These are phyloP conservation scores for Strix uralensis DNA, from an alignment of 2,113 vertebrate species.

Conservation along the genomic window DNA sequence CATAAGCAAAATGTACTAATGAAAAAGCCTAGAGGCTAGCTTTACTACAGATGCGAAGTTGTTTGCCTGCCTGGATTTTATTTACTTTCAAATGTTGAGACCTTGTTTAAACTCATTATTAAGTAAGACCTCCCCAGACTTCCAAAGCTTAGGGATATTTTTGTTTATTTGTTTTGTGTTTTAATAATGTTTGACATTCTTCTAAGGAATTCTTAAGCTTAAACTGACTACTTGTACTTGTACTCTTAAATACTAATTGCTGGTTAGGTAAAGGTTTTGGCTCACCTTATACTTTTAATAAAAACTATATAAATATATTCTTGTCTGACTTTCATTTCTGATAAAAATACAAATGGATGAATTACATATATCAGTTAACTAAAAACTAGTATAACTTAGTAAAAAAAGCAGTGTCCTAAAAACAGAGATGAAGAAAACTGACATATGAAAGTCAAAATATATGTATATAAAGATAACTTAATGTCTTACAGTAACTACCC, in stretches of 20 bases:
- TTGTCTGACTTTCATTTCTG: background rate
- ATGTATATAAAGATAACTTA: background rate
- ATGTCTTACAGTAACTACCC: background rate
- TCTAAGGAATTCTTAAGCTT: background rate
- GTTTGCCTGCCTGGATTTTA: background rate
- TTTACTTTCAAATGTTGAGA: background rate
- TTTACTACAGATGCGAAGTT: background rate
- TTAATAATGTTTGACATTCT: background rate
- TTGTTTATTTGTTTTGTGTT: background rate
- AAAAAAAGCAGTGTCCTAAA: background rate
- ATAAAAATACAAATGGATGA: background rate
- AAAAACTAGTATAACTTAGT: background rate
- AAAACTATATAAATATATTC: background rate
- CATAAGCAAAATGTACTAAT: background rate
- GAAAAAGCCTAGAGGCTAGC: background rate
- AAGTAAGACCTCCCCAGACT: background rate
- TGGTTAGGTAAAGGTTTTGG: background rate
- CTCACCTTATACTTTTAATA: background rate
- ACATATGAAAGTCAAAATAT: background rate
- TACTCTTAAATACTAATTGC: background rate
- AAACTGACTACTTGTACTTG: background rate
- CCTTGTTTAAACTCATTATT: background rate
- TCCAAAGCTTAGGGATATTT: background rate
- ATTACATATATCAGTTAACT: background rate
- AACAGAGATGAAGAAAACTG: background rate